phyloP scores from a whole-genome alignment of 2,113 vertebrate genomes.

The Merops nubicus region DNA sequence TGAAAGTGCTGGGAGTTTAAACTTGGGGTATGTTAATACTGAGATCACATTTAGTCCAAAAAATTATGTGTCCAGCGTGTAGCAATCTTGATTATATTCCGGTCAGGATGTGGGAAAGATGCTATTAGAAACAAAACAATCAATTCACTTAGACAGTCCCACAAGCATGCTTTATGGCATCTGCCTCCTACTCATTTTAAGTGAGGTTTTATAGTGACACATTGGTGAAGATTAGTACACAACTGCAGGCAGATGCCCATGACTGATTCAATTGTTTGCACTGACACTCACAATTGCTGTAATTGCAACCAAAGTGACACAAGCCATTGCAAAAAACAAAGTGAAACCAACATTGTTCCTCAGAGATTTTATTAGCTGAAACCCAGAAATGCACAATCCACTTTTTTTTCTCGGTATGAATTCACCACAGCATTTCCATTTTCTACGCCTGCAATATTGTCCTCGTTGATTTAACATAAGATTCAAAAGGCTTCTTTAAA shows the following conservation, averaged over 20 bases:
- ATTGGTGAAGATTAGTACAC: slow-evolving; percentile 61
- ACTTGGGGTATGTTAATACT: background rate
- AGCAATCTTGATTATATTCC: slow-evolving; percentile 62
- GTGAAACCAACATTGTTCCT: slow-evolving; percentile 58
- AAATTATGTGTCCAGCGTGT: slow-evolving; percentile 45
- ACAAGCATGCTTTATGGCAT: slow-evolving; percentile 62
- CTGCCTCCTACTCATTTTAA: slow-evolving; percentile 52
- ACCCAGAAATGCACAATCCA: slow-evolving; percentile 25
- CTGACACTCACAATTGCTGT: slow-evolving; percentile 56
- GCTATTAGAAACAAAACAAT: slow-evolving; percentile 68
- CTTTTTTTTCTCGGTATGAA: background rate
- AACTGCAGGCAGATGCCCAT: slow-evolving; percentile 61
- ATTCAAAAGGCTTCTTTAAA: background rate
- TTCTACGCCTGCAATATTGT: background rate
- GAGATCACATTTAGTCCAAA: slow-evolving; percentile 32
- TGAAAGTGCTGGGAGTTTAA: slow-evolving; percentile 13
- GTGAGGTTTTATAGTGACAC: slow-evolving; percentile 58
- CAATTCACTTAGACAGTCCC: slow-evolving; percentile 51
- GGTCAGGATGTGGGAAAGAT: slow-evolving; percentile 63
- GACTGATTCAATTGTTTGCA: slow-evolving; percentile 60
- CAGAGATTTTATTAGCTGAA: slow-evolving; percentile 59
- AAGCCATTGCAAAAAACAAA: slow-evolving; percentile 46
- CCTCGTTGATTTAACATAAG: background rate
- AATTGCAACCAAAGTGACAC: slow-evolving; percentile 45
- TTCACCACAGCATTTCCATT: background rate